Evolutionary conservation across 2,888 invertebrate species (phyloP).

Genomic region (Sturmia bella): DNA sequence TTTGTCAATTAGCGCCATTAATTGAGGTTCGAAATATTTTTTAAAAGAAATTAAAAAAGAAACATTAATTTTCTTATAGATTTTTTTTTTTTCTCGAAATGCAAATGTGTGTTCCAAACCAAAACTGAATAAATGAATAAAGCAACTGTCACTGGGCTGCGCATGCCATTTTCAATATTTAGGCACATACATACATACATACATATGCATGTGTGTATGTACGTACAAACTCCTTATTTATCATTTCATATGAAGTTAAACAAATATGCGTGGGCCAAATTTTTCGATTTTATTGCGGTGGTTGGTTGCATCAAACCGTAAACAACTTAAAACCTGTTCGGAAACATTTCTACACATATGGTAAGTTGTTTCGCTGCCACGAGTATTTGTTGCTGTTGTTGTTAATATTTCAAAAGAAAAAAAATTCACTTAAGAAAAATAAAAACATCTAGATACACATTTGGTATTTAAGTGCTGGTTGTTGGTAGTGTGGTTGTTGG

Average conservation of each 20-base stretch:
- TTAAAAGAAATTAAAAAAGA: conserved; percentile 17
- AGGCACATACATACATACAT: conserved; percentile 21
- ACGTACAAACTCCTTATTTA: no score
- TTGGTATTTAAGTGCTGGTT: conserved; percentile 6
- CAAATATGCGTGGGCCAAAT: conserved; percentile 59
- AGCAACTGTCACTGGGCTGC: conserved; percentile 28
- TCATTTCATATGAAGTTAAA: conserved; percentile 9
- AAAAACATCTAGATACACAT: conserved; percentile 44
- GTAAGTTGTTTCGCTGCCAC: conserved; percentile 48
- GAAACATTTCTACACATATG: conserved; percentile 58
- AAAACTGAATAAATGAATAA: conserved; percentile 5
- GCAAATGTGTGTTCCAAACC: conserved; percentile 12
- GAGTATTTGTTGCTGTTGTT: conserved; percentile 31
- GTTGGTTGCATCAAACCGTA: conserved; percentile 65
- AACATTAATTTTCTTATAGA: neutral
- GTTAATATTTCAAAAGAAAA: conserved; percentile 44
- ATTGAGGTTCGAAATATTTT: conserved; percentile 36
- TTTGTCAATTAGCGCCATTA: conserved; percentile 61
- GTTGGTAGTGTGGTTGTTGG: neutral
- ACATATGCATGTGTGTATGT: neutral
- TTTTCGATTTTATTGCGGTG: conserved; percentile 43
- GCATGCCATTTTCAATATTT: conserved; percentile 41
- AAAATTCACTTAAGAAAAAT: conserved; percentile 13
- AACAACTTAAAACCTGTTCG: conserved; percentile 65
- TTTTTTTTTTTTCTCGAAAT: conserved; percentile 25